These are phyloP conservation scores for Rhopalosiphum padi DNA, from an alignment of 1,140 invertebrate genomes.

Conservation along the genomic window DNA sequence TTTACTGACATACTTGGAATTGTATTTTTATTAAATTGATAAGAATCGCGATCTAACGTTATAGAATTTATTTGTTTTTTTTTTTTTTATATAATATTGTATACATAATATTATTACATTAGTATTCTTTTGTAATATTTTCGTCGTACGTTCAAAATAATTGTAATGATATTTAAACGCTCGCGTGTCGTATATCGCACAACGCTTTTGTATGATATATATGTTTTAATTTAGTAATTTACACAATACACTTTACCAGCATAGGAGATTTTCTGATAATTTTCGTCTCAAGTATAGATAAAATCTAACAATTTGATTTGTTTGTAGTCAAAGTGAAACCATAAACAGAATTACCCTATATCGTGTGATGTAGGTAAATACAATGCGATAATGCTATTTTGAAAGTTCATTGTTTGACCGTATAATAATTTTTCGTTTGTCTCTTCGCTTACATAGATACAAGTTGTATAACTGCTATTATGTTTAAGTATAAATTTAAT, in stretches of 20 bases:
- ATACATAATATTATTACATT: neutral
- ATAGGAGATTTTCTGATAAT: neutral
- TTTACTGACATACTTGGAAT: neutral
- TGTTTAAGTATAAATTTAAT: neutral
- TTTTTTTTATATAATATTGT: neutral
- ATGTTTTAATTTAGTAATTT: neutral
- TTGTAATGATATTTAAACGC: neutral
- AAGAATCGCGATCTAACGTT: neutral
- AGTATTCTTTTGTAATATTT: neutral
- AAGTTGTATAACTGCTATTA: neutral
- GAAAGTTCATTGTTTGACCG: neutral
- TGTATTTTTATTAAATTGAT: neutral
- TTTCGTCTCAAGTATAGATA: neutral
- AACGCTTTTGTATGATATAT: neutral
- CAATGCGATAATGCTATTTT: neutral
- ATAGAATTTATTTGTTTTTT: neutral
- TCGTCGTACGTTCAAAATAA: neutral
- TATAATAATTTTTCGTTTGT: conserved; percentile 28
- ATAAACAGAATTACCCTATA: neutral
- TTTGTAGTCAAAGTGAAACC: neutral
- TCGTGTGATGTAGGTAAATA: conserved; percentile 2
- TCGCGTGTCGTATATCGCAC: neutral
- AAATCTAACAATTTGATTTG: neutral
- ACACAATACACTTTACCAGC: neutral
- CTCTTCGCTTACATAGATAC: neutral